Evolutionary conservation across 92 coral and sea anemone genomes (phyloP).

Genomic region (Isaurus tuberculatus): DNA sequence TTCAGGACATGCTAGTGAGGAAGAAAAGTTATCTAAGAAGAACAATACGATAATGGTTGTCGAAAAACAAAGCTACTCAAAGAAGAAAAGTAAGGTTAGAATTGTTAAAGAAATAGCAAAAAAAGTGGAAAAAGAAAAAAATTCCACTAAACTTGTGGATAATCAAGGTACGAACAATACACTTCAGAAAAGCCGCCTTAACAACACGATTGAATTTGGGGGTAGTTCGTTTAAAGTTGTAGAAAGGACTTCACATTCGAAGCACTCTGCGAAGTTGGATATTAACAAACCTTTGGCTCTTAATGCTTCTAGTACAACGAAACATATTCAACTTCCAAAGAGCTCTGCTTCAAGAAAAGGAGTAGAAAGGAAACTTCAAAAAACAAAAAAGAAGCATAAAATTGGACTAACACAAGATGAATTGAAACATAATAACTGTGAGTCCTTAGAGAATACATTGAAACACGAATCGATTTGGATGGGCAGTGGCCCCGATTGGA

Average conservation of each 20-base stretch:
- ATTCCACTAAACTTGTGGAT: neutral
- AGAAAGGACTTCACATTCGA: neutral
- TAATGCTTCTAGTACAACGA: neutral
- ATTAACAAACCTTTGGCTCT: neutral
- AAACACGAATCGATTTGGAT: slow-evolving; percentile 79
- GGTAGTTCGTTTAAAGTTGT: neutral
- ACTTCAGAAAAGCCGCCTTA: neutral
- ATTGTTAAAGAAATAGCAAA: neutral
- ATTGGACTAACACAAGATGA: slow-evolving; percentile 51
- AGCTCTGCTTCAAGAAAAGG: neutral
- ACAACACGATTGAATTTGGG: neutral
- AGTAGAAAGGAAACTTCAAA: neutral
- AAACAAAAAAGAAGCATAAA: neutral
- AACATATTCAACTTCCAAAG: neutral
- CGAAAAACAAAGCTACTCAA: neutral
- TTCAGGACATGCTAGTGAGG: neutral
- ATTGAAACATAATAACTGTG: slow-evolving; percentile 62
- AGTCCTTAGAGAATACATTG: slow-evolving; percentile 34
- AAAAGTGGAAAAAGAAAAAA: neutral
- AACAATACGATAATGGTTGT: neutral
- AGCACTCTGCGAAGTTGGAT: neutral
- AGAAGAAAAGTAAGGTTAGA: slow-evolving; percentile 8
- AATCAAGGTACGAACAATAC: neutral
- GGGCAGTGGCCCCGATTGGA: slow-evolving; percentile 89
- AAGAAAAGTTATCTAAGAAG: neutral